Percentiles rank a stretch among this genome's conserved stretches.
phyloP scores from a whole-genome alignment of 1,140 invertebrate genomes.

The Megalonaias nervosa region DNA sequence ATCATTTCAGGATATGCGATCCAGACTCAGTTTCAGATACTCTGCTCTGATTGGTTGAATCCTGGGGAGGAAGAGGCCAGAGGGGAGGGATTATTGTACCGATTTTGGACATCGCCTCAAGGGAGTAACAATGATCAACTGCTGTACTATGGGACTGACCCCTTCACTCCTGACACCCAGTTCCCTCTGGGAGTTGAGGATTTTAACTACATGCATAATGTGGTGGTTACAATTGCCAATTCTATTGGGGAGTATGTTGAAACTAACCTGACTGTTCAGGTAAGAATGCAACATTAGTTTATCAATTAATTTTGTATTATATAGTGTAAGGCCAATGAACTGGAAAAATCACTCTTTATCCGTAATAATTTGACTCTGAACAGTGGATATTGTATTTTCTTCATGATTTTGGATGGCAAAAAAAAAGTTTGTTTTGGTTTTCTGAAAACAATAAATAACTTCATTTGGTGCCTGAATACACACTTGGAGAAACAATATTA shows the following conservation, averaged over 20 bases:
- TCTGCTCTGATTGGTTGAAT: conserved; percentile 53
- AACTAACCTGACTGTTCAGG: conserved; percentile 43
- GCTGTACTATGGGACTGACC: conserved; percentile 56
- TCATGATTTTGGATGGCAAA: too few species aligned
- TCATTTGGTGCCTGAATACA: too few species aligned
- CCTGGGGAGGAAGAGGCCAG: conserved; percentile 48
- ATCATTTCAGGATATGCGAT: conserved; percentile 47
- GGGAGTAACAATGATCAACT: conserved; percentile 45
- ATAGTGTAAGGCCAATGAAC: too few species aligned
- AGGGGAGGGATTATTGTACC: conserved; percentile 51
- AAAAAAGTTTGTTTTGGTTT: too few species aligned
- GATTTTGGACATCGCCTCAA: conserved; percentile 48
- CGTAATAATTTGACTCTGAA: too few species aligned
- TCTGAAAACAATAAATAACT: too few species aligned
- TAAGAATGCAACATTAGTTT: neutral
- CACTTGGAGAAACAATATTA: too few species aligned
- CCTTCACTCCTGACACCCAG: conserved; percentile 48
- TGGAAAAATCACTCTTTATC: too few species aligned
- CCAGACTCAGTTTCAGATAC: conserved; percentile 47
- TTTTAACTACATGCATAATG: conserved; percentile 44
- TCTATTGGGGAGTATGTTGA: conserved; percentile 57
- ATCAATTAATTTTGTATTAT: neutral
- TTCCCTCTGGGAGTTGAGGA: conserved; percentile 47
- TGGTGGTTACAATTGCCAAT: conserved; percentile 52
- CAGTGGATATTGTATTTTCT: too few species aligned